Evolutionary conservation across 2,113 vertebrate species (phyloP).

Genomic region (Mellivora capensis): DNA sequence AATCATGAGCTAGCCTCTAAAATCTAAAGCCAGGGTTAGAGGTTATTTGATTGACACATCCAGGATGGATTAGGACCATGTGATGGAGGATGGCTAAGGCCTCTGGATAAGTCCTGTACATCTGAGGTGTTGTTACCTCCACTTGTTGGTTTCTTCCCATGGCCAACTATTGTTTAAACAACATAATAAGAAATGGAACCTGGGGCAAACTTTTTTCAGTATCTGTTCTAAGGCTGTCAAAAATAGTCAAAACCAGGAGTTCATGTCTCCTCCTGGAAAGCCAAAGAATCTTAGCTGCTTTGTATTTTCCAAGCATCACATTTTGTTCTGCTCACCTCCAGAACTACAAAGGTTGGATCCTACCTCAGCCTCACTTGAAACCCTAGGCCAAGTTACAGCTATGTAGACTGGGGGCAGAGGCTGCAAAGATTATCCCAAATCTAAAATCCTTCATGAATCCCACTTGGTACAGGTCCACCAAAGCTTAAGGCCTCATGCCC

Average conservation of each 20-base stretch:
- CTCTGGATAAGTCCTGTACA: background rate
- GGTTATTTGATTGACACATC: background rate
- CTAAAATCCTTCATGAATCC: background rate
- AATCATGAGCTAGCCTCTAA: background rate
- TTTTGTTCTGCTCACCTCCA: background rate
- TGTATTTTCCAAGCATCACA: background rate
- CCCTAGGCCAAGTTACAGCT: background rate
- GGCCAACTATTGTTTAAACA: background rate
- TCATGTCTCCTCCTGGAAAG: background rate
- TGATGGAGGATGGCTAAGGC: background rate
- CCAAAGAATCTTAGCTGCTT: background rate
- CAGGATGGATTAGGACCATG: background rate
- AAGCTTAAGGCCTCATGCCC: background rate
- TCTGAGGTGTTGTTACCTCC: background rate
- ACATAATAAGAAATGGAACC: background rate
- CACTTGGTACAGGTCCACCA: background rate
- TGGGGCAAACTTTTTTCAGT: background rate
- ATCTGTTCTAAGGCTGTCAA: background rate
- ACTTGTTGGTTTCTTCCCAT: background rate
- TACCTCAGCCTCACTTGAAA: background rate
- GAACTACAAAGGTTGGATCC: background rate
- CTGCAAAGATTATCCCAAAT: background rate
- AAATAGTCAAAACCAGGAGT: background rate
- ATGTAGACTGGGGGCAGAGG: background rate
- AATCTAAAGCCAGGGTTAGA: background rate